Conservation (phyloP, 2,113 vertebrate genomes). For the Noturus placidus region DNA sequence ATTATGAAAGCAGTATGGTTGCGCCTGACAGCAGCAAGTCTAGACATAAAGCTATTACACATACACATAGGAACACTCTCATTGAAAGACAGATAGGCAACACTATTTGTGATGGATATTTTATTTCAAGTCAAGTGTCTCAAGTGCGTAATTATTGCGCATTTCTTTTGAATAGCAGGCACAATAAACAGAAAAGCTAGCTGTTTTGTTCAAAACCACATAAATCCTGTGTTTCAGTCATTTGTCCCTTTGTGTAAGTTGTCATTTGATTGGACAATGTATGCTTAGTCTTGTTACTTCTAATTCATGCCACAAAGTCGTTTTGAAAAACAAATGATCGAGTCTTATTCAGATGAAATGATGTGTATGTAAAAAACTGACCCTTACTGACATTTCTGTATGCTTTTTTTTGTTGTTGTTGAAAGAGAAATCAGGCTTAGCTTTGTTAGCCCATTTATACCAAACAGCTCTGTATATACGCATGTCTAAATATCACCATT, state of each 20-base stretch:
- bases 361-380: not conserved
- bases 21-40: not conserved
- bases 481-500: not conserved
- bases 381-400: not conserved
- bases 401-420: not conserved
- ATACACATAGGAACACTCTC: not conserved
- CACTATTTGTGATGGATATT: not conserved
- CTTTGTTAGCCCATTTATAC: not conserved
- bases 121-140: conserved; percentile 4
- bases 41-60: not conserved
- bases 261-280: not conserved
- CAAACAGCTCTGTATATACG: not conserved
- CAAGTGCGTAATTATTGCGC: not conserved
- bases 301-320: not conserved
- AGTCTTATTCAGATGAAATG: not conserved
- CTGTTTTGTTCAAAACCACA: not conserved
- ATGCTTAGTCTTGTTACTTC: not conserved
- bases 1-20: not conserved
- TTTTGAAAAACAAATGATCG: not conserved
- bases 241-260: not conserved
- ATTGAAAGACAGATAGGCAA: not conserved
- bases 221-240: not conserved
- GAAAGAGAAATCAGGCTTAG: not conserved
- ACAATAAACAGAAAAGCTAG: not conserved
- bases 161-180: not conserved